A percentile compares a stretch with the other conserved stretches of the same genome.
phyloP scores from a whole-genome alignment of 2,113 vertebrate genomes.

The Clarias macrocephalus region DNA sequence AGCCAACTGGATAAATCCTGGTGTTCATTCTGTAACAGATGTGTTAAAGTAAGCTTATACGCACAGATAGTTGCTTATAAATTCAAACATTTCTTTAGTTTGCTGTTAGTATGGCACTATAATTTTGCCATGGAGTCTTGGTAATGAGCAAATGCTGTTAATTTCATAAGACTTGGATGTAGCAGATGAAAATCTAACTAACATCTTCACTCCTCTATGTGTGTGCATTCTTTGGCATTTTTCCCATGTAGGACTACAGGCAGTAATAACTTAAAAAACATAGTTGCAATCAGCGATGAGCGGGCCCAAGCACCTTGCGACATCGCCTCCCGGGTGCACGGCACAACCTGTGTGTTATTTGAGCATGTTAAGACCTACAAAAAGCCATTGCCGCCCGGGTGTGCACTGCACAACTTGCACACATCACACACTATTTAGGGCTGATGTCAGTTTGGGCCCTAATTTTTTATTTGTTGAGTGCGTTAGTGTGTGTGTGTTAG shows the following conservation, averaged over 20 bases:
- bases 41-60: not conserved
- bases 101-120: not conserved
- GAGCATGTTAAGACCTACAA: too few species aligned
- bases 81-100: not conserved
- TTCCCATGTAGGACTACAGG: not conserved
- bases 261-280: constrained; percentile 49
- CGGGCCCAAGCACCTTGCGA: too few species aligned
- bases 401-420: too few species aligned
- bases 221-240: not conserved
- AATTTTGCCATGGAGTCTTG: not conserved
- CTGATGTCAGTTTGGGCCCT: too few species aligned
- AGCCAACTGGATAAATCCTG: not conserved
- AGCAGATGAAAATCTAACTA: not conserved
- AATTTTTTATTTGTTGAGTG: too few species aligned
- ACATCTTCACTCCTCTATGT: not conserved
- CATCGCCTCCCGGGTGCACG: too few species aligned
- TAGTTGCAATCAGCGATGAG: too few species aligned
- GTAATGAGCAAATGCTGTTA: not conserved
- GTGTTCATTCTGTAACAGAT: not conserved
- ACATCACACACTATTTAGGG: too few species aligned
- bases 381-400: too few species aligned
- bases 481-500: too few species aligned
- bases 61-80: not conserved
- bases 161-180: not conserved
- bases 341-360: too few species aligned